Evolutionary conservation across 2,888 invertebrate species (phyloP), one percentile per base, ranked within the genome.

Genomic region (Drosophila falleni): DNA sequence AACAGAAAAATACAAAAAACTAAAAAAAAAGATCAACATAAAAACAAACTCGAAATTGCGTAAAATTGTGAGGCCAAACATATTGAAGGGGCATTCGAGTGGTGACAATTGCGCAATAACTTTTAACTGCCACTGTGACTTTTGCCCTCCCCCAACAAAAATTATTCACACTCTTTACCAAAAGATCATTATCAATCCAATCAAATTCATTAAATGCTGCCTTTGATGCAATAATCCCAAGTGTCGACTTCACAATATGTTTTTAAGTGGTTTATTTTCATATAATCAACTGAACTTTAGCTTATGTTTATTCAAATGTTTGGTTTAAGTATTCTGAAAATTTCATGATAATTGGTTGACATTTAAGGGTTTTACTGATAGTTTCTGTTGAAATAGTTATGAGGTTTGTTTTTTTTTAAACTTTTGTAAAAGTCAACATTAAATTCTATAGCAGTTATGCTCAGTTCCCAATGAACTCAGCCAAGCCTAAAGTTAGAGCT

Each of bases 31-130:
- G 1, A n/a, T 5, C 29, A 42, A 58, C 26, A 49, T n/a, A 54
- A 56, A 44, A 44, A 10, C 39, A 11, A 75, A 41, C 49, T 64
- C 41, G 37, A 37, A 62, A 73, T 81, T 81, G 84, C 81, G 81
- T 73, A 84, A 81, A 84, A 50, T 39, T 69, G 68, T 71, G 42
- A 72, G 75, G 72, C 55, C 67, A 54, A 70, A 66, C 67, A 61
- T 70, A 56, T 76, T 51, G 72, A 72, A 67, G 53, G 50, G 54
- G 65, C 39, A 55, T 26, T 59, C 62, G 37, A 60, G 63, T 75
- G 72, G 35, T 59, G 65, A 53, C 61, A 76, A 46, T 76, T 76
- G 75, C 64, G 68, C 59, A 72, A 62, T 1, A 42, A 44, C 26
- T 35, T 26, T 64, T 54, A 35, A 5, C 69, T 31, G 56, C 9